A percentile compares a stretch with the other conserved stretches of the same genome.
Conservation (phyloP, 2,113 vertebrate genomes). For the Verasper variegatus region DNA sequence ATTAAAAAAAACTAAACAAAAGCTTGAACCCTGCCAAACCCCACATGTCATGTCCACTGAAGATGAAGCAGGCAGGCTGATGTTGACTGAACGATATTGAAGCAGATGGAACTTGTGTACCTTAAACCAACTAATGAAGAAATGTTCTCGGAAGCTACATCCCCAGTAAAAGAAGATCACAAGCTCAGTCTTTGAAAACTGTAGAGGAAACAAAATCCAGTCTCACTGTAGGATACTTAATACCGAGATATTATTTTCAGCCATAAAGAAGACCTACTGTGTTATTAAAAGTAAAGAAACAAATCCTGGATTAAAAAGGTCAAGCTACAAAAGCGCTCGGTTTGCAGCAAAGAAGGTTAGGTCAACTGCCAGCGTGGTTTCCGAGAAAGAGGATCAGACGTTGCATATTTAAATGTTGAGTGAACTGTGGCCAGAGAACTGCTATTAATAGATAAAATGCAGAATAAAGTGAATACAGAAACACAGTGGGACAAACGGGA, state of each 20-base stretch:
- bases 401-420: conserved; percentile 33
- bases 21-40: conserved; percentile 17
- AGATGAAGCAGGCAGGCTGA: conserved; percentile 33
- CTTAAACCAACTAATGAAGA: conserved; percentile 7
- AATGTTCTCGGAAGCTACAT: conserved; percentile 7
- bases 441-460: conserved; percentile 18
- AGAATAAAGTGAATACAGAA: conserved; percentile 19
- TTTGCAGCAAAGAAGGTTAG: conserved; percentile 41
- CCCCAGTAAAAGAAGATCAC: background rate
- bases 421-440: background rate
- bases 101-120: conserved; percentile 12
- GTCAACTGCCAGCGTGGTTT: conserved; percentile 55
- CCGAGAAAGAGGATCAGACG: conserved; percentile 30
- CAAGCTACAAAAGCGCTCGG: conserved; percentile 24
- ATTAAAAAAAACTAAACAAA: conserved; percentile 6
- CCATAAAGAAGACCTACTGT: conserved; percentile 15
- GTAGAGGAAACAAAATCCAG: conserved; percentile 3
- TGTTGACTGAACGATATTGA: conserved; percentile 32
- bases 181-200: background rate
- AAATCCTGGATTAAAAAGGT: conserved; percentile 38
- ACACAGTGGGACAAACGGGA: background rate
- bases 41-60: conserved; percentile 25
- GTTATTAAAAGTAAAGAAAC: conserved; percentile 17
- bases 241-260: conserved; percentile 15
- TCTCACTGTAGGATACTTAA: background rate